Evolutionary conservation across 2,113 vertebrate genomes (phyloP).

Genomic region (Oreotrochilus melanogaster): DNA sequence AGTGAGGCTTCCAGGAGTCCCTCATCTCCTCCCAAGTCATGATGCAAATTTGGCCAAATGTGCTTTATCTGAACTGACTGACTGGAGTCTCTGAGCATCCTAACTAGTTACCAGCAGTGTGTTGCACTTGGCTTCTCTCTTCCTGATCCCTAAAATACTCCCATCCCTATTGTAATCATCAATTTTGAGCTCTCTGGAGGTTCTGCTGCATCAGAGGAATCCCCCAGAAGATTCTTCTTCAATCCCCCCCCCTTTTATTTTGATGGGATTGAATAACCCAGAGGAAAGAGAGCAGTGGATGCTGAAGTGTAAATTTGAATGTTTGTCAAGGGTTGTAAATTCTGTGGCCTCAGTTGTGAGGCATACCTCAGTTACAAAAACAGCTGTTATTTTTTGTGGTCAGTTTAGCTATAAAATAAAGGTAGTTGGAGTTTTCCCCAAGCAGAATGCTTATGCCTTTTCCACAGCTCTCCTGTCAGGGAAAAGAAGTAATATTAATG

Average conservation of each 20-base stretch:
- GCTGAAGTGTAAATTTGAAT: not conserved
- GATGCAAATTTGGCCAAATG: not conserved
- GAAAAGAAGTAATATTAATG: not conserved
- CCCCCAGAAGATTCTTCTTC: not conserved
- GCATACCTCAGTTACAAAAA: not conserved
- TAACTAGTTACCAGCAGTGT: not conserved
- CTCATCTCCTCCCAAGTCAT: not conserved
- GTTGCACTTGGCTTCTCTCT: not conserved
- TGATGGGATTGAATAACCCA: not conserved
- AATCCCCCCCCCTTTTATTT: too few relatives aligned
- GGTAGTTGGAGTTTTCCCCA: not conserved
- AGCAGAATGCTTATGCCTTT: not conserved
- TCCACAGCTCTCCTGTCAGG: not conserved
- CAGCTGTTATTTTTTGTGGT: not conserved
- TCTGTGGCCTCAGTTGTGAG: not conserved
- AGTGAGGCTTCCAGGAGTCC: not conserved
- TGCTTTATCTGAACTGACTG: not conserved
- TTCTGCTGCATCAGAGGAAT: not conserved
- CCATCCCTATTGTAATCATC: not conserved
- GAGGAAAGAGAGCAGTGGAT: not conserved
- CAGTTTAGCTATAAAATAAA: not conserved
- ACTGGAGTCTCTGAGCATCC: not conserved
- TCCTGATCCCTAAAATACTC: not conserved
- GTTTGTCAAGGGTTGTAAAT: not conserved
- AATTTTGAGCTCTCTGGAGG: not conserved